phyloP scores from a whole-genome alignment of 2,888 invertebrate genomes.

The Monochamus alternatus region DNA sequence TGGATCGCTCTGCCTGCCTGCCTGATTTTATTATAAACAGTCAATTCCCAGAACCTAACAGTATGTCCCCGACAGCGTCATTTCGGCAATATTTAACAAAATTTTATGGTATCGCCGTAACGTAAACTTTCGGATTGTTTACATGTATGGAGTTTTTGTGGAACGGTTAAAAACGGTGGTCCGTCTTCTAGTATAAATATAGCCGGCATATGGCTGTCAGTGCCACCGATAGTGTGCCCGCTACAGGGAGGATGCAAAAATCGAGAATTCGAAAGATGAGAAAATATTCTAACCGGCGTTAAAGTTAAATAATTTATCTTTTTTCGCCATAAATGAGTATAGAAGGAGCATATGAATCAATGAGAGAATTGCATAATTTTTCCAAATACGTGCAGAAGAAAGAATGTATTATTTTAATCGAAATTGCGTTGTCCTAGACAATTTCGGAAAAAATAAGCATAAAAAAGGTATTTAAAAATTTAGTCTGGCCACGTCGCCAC shows the following conservation, averaged over 20 bases:
- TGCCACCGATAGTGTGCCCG: constrained; percentile 26
- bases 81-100: constrained; percentile 43
- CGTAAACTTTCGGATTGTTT: constrained; percentile 50
- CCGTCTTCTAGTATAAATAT: constrained; percentile 34
- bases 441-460: no score
- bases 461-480: no score
- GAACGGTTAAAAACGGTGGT: constrained; percentile 39
- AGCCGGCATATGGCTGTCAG: constrained; percentile 38
- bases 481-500: no score
- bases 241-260: constrained; percentile 18
- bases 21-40: constrained; percentile 52
- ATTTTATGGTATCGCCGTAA: constrained; percentile 42
- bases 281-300: not conserved
- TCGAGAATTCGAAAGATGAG: not conserved
- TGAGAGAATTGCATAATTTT: no score
- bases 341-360: no score
- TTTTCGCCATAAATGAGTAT: no score
- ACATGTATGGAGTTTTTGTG: constrained; percentile 41
- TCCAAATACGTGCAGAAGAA: no score
- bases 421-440: no score
- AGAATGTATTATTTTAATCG: no score
- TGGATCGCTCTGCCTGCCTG: not conserved
- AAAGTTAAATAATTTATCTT: not conserved
- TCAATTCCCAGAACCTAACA: constrained; percentile 45
- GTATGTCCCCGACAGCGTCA: constrained; percentile 42